Conservation (phyloP, 2,888 invertebrate species). For the Hoplodrina ambigua region DNA sequence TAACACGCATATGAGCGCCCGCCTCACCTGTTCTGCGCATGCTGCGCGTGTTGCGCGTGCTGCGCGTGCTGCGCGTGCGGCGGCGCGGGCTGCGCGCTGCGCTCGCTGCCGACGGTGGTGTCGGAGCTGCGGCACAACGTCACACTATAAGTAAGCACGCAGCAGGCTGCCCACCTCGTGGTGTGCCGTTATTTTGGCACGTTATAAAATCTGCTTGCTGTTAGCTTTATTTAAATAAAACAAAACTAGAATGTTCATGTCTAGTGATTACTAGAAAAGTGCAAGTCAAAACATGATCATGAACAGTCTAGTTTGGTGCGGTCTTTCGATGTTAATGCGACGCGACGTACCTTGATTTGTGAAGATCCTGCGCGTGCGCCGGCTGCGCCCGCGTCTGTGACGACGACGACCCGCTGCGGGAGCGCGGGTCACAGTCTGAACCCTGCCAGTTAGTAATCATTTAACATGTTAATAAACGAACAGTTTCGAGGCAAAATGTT, state of each 20-base stretch:
- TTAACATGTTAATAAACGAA: neutral
- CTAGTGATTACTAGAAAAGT: too few species aligned
- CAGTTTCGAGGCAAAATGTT: neutral
- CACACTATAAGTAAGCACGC: neutral
- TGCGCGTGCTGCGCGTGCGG: conserved; percentile 47
- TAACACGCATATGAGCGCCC: too few species aligned
- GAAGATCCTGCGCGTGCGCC: conserved; percentile 71
- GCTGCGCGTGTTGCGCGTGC: conserved; percentile 52
- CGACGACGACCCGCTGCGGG: conserved; percentile 74
- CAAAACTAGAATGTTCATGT: too few species aligned
- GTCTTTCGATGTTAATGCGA: neutral
- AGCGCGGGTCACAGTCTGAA: conserved; percentile 70
- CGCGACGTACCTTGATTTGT: conserved; percentile 78
- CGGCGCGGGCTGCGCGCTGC: conserved; percentile 66
- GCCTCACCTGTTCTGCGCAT: conserved; percentile 52
- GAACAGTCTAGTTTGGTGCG: neutral
- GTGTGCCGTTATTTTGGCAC: too few species aligned
- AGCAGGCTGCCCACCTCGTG: too few species aligned
- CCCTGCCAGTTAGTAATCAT: conserved; percentile 56
- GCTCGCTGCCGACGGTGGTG: conserved; percentile 76
- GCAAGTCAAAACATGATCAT: neutral
- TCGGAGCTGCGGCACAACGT: conserved; percentile 74
- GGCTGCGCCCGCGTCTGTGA: conserved; percentile 57
- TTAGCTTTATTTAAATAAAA: too few species aligned
- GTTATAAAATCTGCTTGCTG: too few species aligned